A percentile compares a stretch with the other conserved stretches of the same genome.
Conservation (phyloP, 2,797 vertebrate genomes). For the Chrosomus eos region DNA sequence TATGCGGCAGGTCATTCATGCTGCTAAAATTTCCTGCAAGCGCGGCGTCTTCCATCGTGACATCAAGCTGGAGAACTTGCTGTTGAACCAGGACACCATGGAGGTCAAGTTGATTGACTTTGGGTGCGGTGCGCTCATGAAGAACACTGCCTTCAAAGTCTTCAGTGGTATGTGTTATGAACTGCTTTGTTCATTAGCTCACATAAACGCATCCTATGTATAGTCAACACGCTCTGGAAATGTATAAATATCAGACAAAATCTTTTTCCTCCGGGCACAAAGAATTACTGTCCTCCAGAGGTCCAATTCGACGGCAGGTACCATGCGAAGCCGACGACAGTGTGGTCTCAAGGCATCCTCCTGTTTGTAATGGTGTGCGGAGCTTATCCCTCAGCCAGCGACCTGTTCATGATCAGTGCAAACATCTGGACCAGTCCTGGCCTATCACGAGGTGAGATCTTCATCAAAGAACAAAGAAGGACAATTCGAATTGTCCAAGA, state of each 20-base stretch:
- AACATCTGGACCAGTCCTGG: not conserved
- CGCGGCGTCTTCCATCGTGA: too few species aligned
- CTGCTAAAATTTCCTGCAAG: too few species aligned
- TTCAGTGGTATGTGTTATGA: too few species aligned
- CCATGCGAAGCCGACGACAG: not conserved
- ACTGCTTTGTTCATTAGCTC: not conserved
- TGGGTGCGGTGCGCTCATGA: too few species aligned
- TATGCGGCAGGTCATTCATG: too few species aligned
- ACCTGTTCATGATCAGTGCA: not conserved
- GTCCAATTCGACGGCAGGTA: not conserved
- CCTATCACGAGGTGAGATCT: not conserved
- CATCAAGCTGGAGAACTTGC: too few species aligned
- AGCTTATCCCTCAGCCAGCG: not conserved
- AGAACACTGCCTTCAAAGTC: too few species aligned
- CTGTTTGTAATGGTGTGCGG: not conserved
- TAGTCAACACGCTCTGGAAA: not conserved
- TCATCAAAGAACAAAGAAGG: not conserved
- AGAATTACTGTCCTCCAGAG: not conserved
- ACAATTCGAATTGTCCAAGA: not conserved
- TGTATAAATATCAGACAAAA: not conserved
- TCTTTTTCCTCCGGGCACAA: not conserved
- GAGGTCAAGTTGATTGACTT: too few species aligned
- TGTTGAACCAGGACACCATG: too few species aligned
- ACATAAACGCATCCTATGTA: not conserved
- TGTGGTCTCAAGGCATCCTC: not conserved